Evolutionary conservation across 92 coral and sea anemone species (phyloP), one percentile per base, ranked within the genome.

Genomic region (Palythoa caribaeorum): DNA sequence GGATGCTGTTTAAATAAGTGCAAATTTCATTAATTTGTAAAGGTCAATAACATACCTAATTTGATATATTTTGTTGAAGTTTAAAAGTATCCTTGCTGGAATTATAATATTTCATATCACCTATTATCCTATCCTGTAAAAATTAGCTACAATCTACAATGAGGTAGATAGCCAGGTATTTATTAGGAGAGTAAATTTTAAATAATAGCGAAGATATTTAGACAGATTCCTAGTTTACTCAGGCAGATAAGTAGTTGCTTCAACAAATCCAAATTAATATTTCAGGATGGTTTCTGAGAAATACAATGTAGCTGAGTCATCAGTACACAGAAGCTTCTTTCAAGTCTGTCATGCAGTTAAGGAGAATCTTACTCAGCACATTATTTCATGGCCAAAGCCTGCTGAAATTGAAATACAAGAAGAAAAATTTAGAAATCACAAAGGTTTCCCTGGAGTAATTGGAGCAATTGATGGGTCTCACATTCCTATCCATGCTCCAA

Each of bases 201-300:
- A 79, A 59, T 65, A 52, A 79, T 16, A 79, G 39, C 14, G 84
- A 21, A 70, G 3, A 17, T 79, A 17, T 57, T 57, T 66, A 73
- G 28, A 73, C 55, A 39, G 78, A 73, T 50, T 50, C 40, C 39
- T 50, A 50, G 63, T 62, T n/a, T 6, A 66, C 38, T 66, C 71
- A 66, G 35, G 35, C 40, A 50, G 80, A 52, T 12, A 50, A 35
- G 53, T 44, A 50, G 38, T 52, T 50, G 63, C 14, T 15, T 38
- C 21, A 55, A 50, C 57, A 48, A 16, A 36, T 68, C 50, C 13
- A 69, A 38, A 66, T 83, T 70, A 63, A 51, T 50, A 35, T n/a
- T 74, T 55, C 63, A 86, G 83, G 83, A 86, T 86, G 83, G 75
- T 55, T 62, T 74, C 75, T 59, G 83, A 86, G 72, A 86, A 86